Percentiles rank a stretch among this genome's conserved stretches.
phyloP scores from a whole-genome alignment of 2,888 invertebrate genomes.

The Dascillus cervinus region DNA sequence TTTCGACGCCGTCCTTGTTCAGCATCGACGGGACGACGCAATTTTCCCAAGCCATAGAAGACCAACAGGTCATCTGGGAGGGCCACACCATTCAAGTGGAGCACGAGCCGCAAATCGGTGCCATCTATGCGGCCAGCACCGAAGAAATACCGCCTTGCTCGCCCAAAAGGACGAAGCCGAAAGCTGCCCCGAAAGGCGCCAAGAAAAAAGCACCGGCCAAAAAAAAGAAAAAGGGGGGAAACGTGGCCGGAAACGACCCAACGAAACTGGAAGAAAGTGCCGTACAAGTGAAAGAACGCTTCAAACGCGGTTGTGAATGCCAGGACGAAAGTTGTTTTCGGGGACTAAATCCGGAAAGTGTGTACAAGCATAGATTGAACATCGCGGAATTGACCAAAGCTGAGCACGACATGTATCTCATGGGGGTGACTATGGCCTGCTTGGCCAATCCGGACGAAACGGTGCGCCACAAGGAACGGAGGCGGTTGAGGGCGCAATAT shows the following conservation, averaged over 20 bases:
- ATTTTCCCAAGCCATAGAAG: constrained; percentile 38
- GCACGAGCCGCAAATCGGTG: constrained; percentile 35
- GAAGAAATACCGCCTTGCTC: constrained; percentile 23
- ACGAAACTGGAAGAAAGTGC: constrained; percentile 66
- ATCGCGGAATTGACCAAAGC: constrained; percentile 74
- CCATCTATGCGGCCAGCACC: constrained; percentile 30
- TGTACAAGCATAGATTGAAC: constrained; percentile 67
- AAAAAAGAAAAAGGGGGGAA: constrained; percentile 42
- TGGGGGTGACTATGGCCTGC: constrained; percentile 80
- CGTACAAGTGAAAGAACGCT: constrained; percentile 58
- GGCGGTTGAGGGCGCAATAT: constrained; percentile 65
- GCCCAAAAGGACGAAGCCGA: constrained; percentile 24
- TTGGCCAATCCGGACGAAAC: constrained; percentile 67
- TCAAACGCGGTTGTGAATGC: constrained; percentile 68
- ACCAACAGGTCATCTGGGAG: constrained; percentile 53
- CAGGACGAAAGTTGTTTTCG: constrained; percentile 68
- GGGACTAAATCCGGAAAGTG: constrained; percentile 66
- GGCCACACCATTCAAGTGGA: constrained; percentile 58
- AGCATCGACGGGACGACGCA: constrained; percentile 37
- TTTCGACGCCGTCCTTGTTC: constrained; percentile 40
- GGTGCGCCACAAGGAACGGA: constrained; percentile 62
- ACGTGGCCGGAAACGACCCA: constrained; percentile 46
- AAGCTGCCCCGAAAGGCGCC: constrained; percentile 45
- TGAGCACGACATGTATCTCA: constrained; percentile 77
- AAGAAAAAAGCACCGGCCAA: constrained; percentile 43